Evolutionary conservation across 2,797 vertebrate genomes (phyloP).

Genomic region (Tragopan temminckii): DNA sequence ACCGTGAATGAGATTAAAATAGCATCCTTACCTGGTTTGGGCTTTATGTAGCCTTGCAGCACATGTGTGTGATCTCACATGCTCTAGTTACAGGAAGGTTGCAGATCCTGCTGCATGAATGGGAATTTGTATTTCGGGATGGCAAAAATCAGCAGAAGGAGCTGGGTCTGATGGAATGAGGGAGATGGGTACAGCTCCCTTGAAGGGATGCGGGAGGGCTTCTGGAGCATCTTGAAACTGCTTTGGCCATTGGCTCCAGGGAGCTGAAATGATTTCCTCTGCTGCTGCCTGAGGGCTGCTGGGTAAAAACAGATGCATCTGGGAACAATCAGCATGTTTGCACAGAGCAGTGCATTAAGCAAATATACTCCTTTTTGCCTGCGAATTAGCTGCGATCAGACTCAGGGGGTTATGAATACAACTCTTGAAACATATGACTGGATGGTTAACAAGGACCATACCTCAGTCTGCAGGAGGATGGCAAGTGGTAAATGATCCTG

Average conservation of each 20-base stretch:
- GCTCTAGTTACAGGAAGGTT: not conserved
- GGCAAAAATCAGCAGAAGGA: not conserved
- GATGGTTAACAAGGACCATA: not conserved
- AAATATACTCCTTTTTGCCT: not conserved
- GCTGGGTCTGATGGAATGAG: not conserved
- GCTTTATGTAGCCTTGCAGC: not conserved
- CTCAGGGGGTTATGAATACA: not conserved
- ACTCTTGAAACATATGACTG: fast-evolving
- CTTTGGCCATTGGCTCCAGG: not conserved
- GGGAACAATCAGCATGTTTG: conserved; percentile 31
- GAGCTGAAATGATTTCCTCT: conserved; percentile 24
- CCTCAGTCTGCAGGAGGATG: not conserved
- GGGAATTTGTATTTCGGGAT: not conserved
- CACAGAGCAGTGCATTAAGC: conserved; percentile 19
- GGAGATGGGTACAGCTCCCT: not conserved
- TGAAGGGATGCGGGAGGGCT: fast-evolving
- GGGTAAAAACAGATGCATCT: conserved; percentile 22
- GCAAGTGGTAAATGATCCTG: not conserved
- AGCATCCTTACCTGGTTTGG: not conserved
- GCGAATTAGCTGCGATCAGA: conserved; percentile 8
- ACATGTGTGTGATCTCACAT: not conserved
- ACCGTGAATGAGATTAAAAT: not conserved
- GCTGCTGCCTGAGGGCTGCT: not conserved
- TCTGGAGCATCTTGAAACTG: not conserved
- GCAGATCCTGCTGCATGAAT: not conserved